Conservation (phyloP, 2,113 vertebrate species). For the Ciconia stormi region DNA sequence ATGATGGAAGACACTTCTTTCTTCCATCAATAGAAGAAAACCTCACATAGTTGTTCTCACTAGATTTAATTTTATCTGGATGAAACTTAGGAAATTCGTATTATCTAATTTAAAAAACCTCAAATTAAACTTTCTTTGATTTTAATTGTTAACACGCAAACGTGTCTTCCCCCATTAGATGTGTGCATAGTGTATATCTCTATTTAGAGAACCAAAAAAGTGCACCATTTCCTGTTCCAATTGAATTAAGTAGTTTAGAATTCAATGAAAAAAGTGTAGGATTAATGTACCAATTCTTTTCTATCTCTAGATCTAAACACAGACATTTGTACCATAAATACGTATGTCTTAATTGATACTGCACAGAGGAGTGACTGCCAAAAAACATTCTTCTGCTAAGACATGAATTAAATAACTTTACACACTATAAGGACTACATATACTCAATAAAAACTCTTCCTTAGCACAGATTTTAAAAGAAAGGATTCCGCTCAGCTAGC, state of each 20-base stretch:
- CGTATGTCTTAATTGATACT: background rate
- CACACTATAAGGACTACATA: background rate
- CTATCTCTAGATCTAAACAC: background rate
- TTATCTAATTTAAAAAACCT: background rate
- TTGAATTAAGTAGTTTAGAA: background rate
- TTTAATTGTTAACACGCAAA: background rate
- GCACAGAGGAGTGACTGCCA: background rate
- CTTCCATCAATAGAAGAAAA: background rate
- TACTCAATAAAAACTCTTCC: background rate
- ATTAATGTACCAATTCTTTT: background rate
- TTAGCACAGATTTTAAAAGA: background rate
- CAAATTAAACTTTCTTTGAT: background rate
- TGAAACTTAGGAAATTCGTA: background rate
- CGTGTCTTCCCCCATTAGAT: background rate
- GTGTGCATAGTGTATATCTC: background rate
- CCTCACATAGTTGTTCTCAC: background rate
- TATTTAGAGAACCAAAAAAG: background rate
- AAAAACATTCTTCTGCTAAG: background rate
- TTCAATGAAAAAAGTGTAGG: no score
- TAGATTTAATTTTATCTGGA: background rate
- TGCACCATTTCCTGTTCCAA: background rate
- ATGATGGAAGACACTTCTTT: background rate
- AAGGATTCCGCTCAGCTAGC: background rate
- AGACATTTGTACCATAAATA: background rate
- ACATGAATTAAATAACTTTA: background rate